phyloP scores from a whole-genome alignment of 1,140 invertebrate species.

The Dermatophagoides farinae region DNA sequence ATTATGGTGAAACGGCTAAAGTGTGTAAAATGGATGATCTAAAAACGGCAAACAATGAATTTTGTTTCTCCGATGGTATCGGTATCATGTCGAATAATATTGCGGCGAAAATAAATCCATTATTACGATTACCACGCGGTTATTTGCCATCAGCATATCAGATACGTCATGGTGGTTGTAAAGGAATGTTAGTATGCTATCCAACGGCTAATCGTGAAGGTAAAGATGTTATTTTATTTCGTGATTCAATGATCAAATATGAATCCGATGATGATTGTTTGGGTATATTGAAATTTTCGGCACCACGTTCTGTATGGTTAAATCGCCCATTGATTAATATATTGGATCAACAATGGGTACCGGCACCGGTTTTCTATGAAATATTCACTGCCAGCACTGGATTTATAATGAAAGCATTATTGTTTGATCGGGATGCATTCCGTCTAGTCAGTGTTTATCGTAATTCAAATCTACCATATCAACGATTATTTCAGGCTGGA shows the following conservation, averaged over 20 bases:
- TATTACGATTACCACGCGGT: slow-evolving; percentile 1
- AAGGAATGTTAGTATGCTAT: slow-evolving; percentile 18
- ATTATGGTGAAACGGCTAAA: slow-evolving; percentile 12
- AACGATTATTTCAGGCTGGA: slow-evolving; percentile 6
- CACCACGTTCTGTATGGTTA: slow-evolving; percentile 11
- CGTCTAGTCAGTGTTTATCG: slow-evolving; percentile 6
- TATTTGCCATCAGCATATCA: slow-evolving; percentile 18
- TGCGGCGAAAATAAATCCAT: slow-evolving; percentile 8
- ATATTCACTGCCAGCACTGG: slow-evolving; percentile 10
- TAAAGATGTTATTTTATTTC: slow-evolving; percentile 16
- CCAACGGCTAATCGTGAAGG: neutral
- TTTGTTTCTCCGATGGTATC: slow-evolving; percentile 21
- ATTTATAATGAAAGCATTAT: slow-evolving; percentile 14
- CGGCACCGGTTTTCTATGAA: slow-evolving; percentile 9
- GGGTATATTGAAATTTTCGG: slow-evolving; percentile 7
- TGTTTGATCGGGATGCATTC: slow-evolving; percentile 14
- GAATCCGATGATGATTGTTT: neutral
- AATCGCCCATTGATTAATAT: slow-evolving; percentile 20
- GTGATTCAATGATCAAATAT: slow-evolving; percentile 19
- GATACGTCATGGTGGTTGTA: slow-evolving; percentile 19
- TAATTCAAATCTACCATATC: neutral
- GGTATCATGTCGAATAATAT: slow-evolving; percentile 20
- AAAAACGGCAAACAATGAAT: neutral
- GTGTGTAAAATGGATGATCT: slow-evolving; percentile 10
- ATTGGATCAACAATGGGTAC: slow-evolving; percentile 17